These are phyloP conservation scores for Labrus mixtus DNA, from an alignment of 2,113 vertebrate species.

Conservation along the genomic window DNA sequence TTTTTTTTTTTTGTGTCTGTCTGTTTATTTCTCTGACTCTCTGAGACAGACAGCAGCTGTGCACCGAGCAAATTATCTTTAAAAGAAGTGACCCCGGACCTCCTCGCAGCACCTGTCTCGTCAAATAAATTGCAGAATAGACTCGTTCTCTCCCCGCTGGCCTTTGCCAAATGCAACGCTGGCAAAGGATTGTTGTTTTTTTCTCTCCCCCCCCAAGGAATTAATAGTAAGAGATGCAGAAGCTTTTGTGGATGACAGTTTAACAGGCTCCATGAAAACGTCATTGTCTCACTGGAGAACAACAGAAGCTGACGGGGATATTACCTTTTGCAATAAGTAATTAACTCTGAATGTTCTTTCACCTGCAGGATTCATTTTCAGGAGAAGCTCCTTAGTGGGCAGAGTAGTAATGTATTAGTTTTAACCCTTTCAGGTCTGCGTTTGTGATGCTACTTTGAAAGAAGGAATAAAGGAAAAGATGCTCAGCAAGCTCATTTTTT, in stretches of 20 bases:
- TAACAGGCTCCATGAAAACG: conserved; percentile 29
- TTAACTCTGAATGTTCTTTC: conserved; percentile 7
- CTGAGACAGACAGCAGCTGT: conserved; percentile 17
- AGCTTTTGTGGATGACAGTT: conserved; percentile 15
- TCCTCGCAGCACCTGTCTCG: conserved; percentile 24
- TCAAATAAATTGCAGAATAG: conserved; percentile 33
- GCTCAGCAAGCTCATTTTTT: no score
- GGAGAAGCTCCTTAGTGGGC: no score
- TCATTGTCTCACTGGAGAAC: neutral
- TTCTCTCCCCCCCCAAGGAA: conserved; percentile 3
- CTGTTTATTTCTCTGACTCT: conserved; percentile 8
- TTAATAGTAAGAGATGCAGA: conserved; percentile 1
- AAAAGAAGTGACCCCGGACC: conserved; percentile 11
- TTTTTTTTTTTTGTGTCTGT: conserved; percentile 19
- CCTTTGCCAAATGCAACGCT: conserved; percentile 13
- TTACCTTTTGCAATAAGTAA: neutral
- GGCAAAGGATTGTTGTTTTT: neutral
- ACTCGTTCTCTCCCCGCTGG: neutral
- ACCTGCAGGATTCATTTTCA: conserved; percentile 1
- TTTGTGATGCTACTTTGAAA: neutral
- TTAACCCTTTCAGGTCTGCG: neutral
- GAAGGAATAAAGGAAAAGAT: no score
- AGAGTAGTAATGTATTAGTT: neutral
- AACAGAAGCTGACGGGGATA: neutral
- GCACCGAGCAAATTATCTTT: conserved; percentile 5